Percentiles rank a stretch among this genome's conserved stretches.
These are phyloP conservation scores for Protula sp. DNA, from an alignment of 2,888 invertebrate species.

Conservation along the genomic window DNA sequence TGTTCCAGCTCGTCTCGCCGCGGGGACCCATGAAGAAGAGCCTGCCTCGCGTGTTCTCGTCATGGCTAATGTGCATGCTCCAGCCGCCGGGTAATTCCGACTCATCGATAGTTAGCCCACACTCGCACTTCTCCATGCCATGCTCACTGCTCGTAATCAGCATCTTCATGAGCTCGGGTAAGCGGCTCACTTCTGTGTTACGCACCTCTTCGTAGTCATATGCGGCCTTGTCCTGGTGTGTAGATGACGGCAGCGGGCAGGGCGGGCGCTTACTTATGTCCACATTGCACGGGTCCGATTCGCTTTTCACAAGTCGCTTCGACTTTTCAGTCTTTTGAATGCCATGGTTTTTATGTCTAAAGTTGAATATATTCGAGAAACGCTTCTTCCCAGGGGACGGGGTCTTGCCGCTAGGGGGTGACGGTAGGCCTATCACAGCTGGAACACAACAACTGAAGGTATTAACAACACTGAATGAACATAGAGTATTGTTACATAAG, in stretches of 20 bases:
- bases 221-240: neutral
- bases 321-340: too few species aligned
- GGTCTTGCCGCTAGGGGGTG: too few species aligned
- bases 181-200: neutral
- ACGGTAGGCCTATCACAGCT: too few species aligned
- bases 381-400: too few species aligned
- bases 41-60: slow-evolving; percentile 5
- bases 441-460: too few species aligned
- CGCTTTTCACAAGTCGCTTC: neutral
- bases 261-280: neutral
- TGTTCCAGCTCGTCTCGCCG: slow-evolving; percentile 13
- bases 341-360: too few species aligned
- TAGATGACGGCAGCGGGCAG: neutral
- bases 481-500: too few species aligned
- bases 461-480: too few species aligned
- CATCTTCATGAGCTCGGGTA: slow-evolving; percentile 1
- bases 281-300: neutral
- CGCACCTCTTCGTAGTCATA: slow-evolving; percentile 6
- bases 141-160: neutral
- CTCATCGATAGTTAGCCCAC: slow-evolving; percentile 13
- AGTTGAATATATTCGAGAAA: too few species aligned
- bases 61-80: slow-evolving; percentile 16
- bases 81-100: slow-evolving; percentile 12
- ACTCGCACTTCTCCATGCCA: slow-evolving; percentile 8
- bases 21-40: slow-evolving; percentile 15